Percentiles rank a stretch among this genome's conserved stretches.
Evolutionary conservation across 2,797 vertebrate species (phyloP).

Genomic region (Somateria mollissima): DNA sequence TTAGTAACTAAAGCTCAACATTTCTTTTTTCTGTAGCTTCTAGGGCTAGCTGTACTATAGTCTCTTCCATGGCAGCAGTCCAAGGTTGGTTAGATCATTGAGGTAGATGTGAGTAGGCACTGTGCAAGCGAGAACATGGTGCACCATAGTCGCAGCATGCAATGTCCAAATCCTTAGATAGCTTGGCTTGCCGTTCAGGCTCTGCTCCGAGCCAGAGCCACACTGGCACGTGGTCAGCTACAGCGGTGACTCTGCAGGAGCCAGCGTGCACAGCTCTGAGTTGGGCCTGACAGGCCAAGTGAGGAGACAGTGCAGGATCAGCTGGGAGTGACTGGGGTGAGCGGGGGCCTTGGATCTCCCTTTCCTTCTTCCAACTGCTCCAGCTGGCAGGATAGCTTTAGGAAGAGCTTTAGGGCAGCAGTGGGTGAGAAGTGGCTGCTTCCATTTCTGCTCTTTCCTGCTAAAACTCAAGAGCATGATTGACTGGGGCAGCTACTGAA

Average conservation of each 20-base stretch:
- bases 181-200: background rate
- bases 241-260: fast-evolving
- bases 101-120: background rate
- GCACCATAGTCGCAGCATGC: fast-evolving
- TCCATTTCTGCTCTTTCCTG: background rate
- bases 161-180: background rate
- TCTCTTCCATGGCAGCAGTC: background rate
- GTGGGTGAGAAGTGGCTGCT: fast-evolving
- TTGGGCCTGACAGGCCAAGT: fast-evolving
- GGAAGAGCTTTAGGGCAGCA: background rate
- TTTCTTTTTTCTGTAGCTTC: background rate
- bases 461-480: fast-evolving
- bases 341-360: background rate
- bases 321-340: fast-evolving
- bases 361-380: background rate
- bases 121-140: background rate
- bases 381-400: background rate
- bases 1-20: background rate
- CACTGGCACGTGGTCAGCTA: fast-evolving
- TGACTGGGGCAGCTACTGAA: background rate
- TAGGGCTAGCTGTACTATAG: background rate
- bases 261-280: fast-evolving
- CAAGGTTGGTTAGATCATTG: fast-evolving
- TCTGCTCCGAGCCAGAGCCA: background rate
- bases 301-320: background rate